Evolutionary conservation across 2,888 invertebrate genomes (phyloP).

Genomic region (Caradrina kadenii): DNA sequence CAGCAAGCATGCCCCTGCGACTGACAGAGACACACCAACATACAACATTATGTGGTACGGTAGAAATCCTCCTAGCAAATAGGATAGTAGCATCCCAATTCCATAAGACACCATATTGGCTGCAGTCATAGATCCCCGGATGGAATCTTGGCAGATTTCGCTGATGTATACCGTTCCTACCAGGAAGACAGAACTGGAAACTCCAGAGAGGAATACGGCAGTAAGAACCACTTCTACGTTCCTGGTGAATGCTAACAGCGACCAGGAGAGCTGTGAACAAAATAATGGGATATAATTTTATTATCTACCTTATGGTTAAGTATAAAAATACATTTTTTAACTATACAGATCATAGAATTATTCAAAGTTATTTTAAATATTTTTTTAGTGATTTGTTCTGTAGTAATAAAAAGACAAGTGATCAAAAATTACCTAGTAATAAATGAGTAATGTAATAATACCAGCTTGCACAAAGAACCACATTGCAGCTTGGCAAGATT

Average conservation of each 20-base stretch:
- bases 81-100: constrained; percentile 55
- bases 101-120: constrained; percentile 55
- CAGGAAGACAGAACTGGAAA: constrained; percentile 47
- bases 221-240: constrained; percentile 53
- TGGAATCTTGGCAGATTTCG: constrained; percentile 63
- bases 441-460: too few relatives aligned
- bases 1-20: constrained; percentile 15
- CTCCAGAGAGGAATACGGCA: constrained; percentile 56
- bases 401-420: too few relatives aligned
- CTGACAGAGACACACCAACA: constrained; percentile 42
- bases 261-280: constrained; percentile 52
- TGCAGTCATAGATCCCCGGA: constrained; percentile 62
- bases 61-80: constrained; percentile 54
- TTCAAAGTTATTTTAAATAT: too few relatives aligned
- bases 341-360: too few relatives aligned
- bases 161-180: constrained; percentile 58
- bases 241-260: constrained; percentile 38
- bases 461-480: too few relatives aligned
- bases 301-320: too few relatives aligned
- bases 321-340: too few relatives aligned
- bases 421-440: too few relatives aligned
- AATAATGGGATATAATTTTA: too few relatives aligned
- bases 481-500: too few relatives aligned
- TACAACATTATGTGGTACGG: constrained; percentile 50
- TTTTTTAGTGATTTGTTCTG: too few relatives aligned